Base-by-base conservation (phyloP, 1,140 invertebrate species). In the Alviniconcha marisindica region DNA sequence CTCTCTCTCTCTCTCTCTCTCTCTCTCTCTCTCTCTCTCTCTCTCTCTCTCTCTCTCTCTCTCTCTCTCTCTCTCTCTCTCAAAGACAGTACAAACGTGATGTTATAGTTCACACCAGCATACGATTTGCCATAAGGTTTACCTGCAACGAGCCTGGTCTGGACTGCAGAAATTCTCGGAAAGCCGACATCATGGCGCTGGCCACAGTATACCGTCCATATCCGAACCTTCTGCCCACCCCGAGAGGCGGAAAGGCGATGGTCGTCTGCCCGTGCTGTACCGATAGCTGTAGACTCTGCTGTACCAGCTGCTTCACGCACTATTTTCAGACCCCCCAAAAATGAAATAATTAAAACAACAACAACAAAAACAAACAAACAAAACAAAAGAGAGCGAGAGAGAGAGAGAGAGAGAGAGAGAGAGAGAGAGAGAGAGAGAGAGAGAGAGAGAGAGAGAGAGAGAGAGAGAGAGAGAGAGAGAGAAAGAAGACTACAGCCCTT, bases 181-280 rank as follows among this genome's bases (percentile, higher is more conserved):
- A 69, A 18, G n/a, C 63, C 44, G n/a, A 18, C 2, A 40, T 42
- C 83, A 73, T 78, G 15, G 56, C 28, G 44, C 31, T 79, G 5
- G 42, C 56, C 14, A 60, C 71, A 31, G 51, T 51, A 33, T 74
- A 63, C 36, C 38, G 42, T 3, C 54, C 40, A 60, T 42, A 78
- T 28, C 63, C 54, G 7, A 82, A 77, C 31, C 51, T 42, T 5
- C 54, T 51, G 3, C 81, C 77, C 15, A 42, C 48, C 21, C 81
- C 77, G 2, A 77, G 10, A 2, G 73, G 36, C n/a, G 73, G 56
- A 21, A 81, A 77, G 14, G 73, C 80, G 38, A 77, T 85, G 12
- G 73, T 69, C 24, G 33, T 76, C 2, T 38, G 63, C n/a, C 78
- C 42, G 15, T 79, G 48, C 69, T 81, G 24, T 24, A 54, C 31